phyloP scores from a whole-genome alignment of 2,113 vertebrate species.

The Copsychus sechellarum region DNA sequence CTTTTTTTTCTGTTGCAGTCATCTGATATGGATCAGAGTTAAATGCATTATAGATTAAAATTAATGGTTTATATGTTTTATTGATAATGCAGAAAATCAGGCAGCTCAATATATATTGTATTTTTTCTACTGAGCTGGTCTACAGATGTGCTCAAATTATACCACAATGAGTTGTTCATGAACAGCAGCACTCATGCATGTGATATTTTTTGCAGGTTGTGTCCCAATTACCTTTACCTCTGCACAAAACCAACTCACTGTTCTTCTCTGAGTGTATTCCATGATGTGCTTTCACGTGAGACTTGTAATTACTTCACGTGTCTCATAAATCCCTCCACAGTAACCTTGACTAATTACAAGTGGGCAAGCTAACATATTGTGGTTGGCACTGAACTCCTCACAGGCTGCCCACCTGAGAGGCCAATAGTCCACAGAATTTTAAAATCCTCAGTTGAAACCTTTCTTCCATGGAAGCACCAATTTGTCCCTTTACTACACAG shows the following conservation, averaged over 20 bases:
- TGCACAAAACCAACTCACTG: not conserved
- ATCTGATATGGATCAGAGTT: not conserved
- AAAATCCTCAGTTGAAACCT: not conserved
- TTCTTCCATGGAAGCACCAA: not conserved
- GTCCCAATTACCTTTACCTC: not conserved
- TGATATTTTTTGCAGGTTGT: not conserved
- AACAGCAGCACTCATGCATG: not conserved
- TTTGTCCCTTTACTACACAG: not conserved
- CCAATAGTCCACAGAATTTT: not conserved
- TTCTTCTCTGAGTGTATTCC: not conserved
- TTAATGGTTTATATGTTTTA: not conserved
- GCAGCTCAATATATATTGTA: not conserved
- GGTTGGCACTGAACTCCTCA: not conserved
- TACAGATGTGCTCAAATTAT: not conserved
- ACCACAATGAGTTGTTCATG: not conserved
- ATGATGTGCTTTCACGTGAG: not conserved
- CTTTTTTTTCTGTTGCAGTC: not conserved
- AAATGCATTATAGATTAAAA: not conserved
- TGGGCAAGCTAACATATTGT: not conserved
- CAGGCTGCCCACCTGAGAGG: not conserved
- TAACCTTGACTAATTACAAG: constrained; percentile 16
- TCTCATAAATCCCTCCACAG: constrained; percentile 46
- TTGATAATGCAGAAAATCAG: not conserved
- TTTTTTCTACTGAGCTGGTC: not conserved
- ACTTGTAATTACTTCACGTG: not conserved